phyloP scores from a whole-genome alignment of 2,113 vertebrate species.

The Pao palembangensis region DNA sequence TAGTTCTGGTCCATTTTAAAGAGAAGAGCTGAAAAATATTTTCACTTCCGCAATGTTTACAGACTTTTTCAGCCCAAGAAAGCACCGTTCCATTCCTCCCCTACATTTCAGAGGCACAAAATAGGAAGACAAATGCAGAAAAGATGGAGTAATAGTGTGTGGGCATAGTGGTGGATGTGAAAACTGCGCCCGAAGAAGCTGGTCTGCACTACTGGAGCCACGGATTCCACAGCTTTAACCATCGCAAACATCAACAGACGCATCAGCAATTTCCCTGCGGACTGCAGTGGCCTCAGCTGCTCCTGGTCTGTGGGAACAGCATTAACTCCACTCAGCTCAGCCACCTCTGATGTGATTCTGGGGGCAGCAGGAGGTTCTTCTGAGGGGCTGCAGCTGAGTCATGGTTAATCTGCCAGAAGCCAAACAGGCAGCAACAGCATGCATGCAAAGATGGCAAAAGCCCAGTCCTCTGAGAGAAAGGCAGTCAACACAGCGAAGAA shows the following conservation, averaged over 20 bases:
- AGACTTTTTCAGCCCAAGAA: too few relatives aligned
- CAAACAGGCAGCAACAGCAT: constrained; percentile 5
- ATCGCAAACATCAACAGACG: background rate
- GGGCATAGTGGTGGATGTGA: too few relatives aligned
- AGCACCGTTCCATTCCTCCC: background rate
- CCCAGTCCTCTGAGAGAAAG: background rate
- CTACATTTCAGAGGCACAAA: background rate
- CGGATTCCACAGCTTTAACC: too few relatives aligned
- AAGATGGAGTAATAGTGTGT: background rate
- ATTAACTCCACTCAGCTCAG: constrained; percentile 33
- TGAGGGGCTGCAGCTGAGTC: constrained; percentile 32
- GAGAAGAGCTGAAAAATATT: too few relatives aligned
- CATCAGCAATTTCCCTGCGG: background rate
- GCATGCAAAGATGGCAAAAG: background rate
- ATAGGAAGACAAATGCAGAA: background rate
- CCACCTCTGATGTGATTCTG: constrained; percentile 17
- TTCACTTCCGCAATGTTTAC: too few relatives aligned
- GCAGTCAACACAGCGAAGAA: background rate
- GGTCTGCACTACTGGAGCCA: too few relatives aligned
- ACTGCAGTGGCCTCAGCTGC: constrained; percentile 10
- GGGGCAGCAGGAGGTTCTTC: constrained; percentile 17
- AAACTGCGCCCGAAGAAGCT: too few relatives aligned
- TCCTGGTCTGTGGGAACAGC: constrained; percentile 24
- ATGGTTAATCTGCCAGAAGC: constrained; percentile 15
- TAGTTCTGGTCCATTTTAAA: too few relatives aligned